Base-by-base conservation (phyloP, 2,888 invertebrate genomes). In the Eupithecia insigniata region DNA sequence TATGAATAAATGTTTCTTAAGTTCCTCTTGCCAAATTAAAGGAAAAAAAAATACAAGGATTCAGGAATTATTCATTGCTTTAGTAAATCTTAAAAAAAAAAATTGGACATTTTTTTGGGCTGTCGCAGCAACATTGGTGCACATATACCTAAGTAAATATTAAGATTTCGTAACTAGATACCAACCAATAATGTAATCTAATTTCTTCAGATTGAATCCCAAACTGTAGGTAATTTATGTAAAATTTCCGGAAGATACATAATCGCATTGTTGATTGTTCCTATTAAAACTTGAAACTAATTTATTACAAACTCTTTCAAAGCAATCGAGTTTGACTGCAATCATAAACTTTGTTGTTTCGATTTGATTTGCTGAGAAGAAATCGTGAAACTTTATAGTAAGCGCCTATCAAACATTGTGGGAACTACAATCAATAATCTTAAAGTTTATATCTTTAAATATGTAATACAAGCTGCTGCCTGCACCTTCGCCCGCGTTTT, bases 291-390 rank as follows among this genome's bases (percentile, higher is more conserved):
- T 58, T 39, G 26, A 12, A 66, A 72, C 66, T 66, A 61, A 43
- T 32, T 71, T 46, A 61, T 66, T 28, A 60, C 36, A 36, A 43
- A 66, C 72, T 58, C 22, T 69, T 66, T 55, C 66, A 30, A 72
- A 69, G 26, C 58, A 22, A 66, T 72, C 66, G 66, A 72, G 36
- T 70, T 69, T 73, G 43, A 73, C 67, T 70, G 73, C 70, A 65
- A 67, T 73, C 67, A 70, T 70, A 70, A 64, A 67, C 62, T 55
- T 73, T 60, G 60, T 58, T 66, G 66, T 66, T 55, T 62, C 39
- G 55, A 69, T 66, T 69, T 34, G 61, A 61, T 70, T 70, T 66
- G 66, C 51, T 26, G 51, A 60, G 51, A 60, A 65, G 26, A 51
- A 66, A 67, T 36, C 67, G 66, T 71, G 3, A 61, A 67, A 66